Evolutionary conservation across 1,140 invertebrate genomes (phyloP).

Genomic region (Semibalanus balanoides): DNA sequence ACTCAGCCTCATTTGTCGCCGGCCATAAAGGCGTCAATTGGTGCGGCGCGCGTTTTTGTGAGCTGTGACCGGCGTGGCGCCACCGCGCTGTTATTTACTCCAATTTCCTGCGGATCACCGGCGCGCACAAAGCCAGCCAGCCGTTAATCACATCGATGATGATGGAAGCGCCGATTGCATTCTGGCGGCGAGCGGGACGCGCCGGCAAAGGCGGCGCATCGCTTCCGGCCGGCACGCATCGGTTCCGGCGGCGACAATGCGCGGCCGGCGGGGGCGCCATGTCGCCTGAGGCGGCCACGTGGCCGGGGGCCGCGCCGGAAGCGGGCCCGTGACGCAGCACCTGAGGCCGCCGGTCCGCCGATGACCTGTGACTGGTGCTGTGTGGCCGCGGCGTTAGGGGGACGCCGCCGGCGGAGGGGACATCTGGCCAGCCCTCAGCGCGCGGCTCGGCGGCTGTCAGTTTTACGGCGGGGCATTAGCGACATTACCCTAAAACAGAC

Average conservation of each 20-base stretch:
- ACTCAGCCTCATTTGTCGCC: background rate
- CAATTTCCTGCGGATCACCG: background rate
- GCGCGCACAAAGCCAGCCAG: background rate
- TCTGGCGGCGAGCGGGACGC: background rate
- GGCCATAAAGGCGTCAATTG: background rate
- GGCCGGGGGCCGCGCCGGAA: no score
- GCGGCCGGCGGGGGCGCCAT: no score
- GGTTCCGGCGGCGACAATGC: background rate
- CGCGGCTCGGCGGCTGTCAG: no score
- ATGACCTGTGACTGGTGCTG: no score
- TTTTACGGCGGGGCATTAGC: no score
- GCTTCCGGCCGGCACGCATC: background rate
- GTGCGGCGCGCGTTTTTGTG: background rate
- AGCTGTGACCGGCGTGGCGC: no score
- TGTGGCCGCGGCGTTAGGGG: background rate
- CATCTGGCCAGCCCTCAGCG: no score
- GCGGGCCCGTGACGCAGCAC: background rate
- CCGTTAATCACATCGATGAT: background rate
- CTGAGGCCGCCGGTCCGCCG: background rate
- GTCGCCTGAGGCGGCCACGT: background rate
- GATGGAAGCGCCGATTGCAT: conserved; percentile 1
- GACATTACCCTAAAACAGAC: no score
- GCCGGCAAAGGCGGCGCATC: background rate
- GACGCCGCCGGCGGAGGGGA: no score
- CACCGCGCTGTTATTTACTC: background rate